phyloP scores from a whole-genome alignment of 2,113 vertebrate species.

The Malurus cyaneus region DNA sequence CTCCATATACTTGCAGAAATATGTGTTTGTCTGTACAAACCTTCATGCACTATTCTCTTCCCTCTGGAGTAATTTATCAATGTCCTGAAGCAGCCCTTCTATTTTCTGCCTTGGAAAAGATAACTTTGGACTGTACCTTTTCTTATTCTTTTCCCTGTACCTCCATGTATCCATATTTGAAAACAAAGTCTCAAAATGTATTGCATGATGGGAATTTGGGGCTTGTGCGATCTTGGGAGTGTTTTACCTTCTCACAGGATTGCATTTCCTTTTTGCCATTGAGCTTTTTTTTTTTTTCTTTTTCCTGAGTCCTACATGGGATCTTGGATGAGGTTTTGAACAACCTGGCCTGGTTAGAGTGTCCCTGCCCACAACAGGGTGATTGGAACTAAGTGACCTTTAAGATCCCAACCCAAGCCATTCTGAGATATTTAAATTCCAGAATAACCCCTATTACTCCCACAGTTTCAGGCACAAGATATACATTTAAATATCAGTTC shows the following conservation, averaged over 20 bases:
- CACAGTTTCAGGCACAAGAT: background rate
- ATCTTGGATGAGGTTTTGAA: background rate
- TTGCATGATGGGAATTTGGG: background rate
- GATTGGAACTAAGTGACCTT: background rate
- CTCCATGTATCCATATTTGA: background rate
- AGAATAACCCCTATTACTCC: background rate
- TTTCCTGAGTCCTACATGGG: background rate
- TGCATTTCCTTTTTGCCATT: background rate
- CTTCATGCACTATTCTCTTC: background rate
- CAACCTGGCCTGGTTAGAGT: background rate
- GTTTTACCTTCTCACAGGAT: background rate
- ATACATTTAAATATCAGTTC: background rate
- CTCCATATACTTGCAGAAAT: background rate
- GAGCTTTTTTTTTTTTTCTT: background rate
- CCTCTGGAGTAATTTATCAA: background rate
- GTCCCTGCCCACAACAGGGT: background rate
- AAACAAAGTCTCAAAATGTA: background rate
- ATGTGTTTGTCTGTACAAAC: background rate
- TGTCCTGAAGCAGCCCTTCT: background rate
- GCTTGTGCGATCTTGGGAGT: rapidly evolving
- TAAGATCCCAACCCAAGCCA: background rate
- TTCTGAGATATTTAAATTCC: background rate
- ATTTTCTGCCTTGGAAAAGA: background rate
- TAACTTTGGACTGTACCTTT: background rate
- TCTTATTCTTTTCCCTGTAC: background rate